Evolutionary conservation across 2,888 invertebrate genomes (phyloP).

Genomic region (Tipula helvola): DNA sequence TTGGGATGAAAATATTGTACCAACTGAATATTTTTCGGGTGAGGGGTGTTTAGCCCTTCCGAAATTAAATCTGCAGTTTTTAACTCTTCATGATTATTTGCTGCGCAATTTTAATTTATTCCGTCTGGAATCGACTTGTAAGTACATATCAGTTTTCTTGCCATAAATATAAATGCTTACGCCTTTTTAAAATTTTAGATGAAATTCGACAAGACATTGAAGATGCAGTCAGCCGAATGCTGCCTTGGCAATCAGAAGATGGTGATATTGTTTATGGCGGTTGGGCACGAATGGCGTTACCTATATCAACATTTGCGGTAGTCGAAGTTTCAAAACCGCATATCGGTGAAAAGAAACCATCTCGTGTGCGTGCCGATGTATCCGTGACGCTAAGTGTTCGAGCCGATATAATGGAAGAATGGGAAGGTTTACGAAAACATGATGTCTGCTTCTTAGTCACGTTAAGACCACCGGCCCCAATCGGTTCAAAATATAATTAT

Average conservation of each 20-base stretch:
- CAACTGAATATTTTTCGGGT: constrained; percentile 92
- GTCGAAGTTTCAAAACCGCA: constrained; percentile 90
- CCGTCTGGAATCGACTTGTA: constrained; percentile 92
- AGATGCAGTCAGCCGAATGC: constrained; percentile 86
- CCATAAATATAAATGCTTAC: constrained; percentile 11
- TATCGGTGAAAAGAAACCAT: constrained; percentile 89
- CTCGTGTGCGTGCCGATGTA: constrained; percentile 89
- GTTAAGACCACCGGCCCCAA: constrained; percentile 69
- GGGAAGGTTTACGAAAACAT: constrained; percentile 93
- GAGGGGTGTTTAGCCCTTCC: constrained; percentile 93
- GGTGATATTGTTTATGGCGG: constrained; percentile 83
- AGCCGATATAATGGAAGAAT: constrained; percentile 86
- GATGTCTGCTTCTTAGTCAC: constrained; percentile 96
- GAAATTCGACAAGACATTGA: constrained; percentile 98
- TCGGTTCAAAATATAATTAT: constrained; percentile 70
- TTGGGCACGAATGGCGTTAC: constrained; percentile 98
- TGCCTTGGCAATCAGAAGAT: constrained; percentile 91
- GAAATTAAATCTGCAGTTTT: constrained; percentile 94
- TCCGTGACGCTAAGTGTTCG: constrained; percentile 84
- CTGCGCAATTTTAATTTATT: constrained; percentile 95
- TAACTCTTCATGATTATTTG: constrained; percentile 95
- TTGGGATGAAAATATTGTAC: constrained; percentile 99
- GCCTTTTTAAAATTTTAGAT: constrained; percentile 45
- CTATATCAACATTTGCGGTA: constrained; percentile 82
- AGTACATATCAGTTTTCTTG: constrained; percentile 32